These are phyloP conservation scores for Ammodramus savannarum DNA, from an alignment of 2,113 vertebrate genomes.

Conservation along the genomic window DNA sequence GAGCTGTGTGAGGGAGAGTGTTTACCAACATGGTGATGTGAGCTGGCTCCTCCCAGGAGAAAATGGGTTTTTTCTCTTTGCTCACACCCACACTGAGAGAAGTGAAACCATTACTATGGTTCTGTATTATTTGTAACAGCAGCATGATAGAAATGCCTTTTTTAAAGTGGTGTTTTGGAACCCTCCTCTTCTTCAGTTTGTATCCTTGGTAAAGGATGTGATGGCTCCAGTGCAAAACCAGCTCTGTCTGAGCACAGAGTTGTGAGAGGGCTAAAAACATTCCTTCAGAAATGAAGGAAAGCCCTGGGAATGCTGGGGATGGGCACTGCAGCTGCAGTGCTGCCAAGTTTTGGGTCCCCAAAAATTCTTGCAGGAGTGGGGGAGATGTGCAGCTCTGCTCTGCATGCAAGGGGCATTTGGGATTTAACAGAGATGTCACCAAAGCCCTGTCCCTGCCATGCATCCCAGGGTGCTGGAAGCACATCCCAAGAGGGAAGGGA, in stretches of 20 bases:
- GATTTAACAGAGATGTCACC: background rate
- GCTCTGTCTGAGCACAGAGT: background rate
- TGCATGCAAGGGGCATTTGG: background rate
- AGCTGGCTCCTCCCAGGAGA: background rate
- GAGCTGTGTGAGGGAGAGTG: background rate
- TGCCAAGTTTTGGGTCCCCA: background rate
- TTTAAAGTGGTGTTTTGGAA: background rate
- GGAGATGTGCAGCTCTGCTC: background rate
- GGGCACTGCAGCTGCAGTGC: background rate
- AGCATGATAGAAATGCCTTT: background rate
- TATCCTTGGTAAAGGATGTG: too few relatives aligned
- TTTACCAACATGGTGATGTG: background rate
- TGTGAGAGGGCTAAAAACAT: background rate
- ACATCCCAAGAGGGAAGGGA: background rate
- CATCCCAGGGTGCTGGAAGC: background rate
- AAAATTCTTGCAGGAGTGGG: background rate
- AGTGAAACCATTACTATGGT: background rate
- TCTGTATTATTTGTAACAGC: background rate
- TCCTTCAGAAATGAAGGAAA: background rate
- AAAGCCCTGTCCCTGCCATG: background rate
- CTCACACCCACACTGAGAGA: background rate
- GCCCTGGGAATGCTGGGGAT: background rate
- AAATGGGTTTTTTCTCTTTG: background rate
- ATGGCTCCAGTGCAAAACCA: background rate
- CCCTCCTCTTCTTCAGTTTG: background rate